Percentiles rank a stretch among this genome's conserved stretches.
Conservation (phyloP, 2,888 invertebrate genomes). For the Capitulum mitella region DNA sequence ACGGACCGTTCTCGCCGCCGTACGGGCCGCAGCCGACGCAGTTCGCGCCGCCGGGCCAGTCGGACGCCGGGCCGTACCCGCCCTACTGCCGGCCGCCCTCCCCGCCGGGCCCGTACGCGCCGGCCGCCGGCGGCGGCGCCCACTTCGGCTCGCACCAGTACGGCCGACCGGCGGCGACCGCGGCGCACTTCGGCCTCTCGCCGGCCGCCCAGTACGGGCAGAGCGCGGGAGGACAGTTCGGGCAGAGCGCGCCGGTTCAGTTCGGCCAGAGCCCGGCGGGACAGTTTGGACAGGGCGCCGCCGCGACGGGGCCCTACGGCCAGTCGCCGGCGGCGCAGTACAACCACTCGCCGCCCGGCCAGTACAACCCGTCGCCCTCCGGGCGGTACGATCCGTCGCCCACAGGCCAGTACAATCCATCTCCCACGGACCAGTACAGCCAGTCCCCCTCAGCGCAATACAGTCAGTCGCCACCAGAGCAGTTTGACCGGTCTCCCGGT, state of each 20-base stretch:
- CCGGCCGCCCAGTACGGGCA: neutral
- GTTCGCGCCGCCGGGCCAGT: neutral
- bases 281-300: neutral
- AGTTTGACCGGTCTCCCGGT: neutral
- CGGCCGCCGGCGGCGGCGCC: neutral
- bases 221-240: neutral
- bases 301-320: no score
- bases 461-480: conserved; percentile 18
- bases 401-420: neutral
- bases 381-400: conserved; percentile 7
- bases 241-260: neutral
- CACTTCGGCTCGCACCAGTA: neutral
- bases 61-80: neutral
- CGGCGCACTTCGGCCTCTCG: neutral
- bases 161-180: neutral
- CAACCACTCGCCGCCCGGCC: no score
- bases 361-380: neutral
- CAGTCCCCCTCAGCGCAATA: neutral
- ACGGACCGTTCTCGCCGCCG: neutral
- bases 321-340: no score
- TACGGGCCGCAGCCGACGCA: neutral
- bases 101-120: neutral
- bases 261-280: neutral
- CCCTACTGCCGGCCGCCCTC: neutral
- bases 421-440: neutral